phyloP scores from a whole-genome alignment of 2,797 vertebrate genomes.

The Mormyrops attenuatus region DNA sequence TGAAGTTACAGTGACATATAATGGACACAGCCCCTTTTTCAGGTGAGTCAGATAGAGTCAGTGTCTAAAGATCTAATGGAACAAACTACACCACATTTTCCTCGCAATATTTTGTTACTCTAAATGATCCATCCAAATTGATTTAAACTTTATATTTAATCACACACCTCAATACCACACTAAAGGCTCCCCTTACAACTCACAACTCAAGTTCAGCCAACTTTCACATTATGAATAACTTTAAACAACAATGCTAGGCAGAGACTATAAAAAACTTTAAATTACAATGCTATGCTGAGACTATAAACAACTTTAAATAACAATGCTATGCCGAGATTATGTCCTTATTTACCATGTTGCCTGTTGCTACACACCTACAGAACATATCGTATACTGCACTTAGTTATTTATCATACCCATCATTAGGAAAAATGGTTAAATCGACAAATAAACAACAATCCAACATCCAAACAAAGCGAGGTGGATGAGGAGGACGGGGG shows the following conservation, averaged over 20 bases:
- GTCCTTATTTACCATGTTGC: neutral
- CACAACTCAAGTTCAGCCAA: neutral
- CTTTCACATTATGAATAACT: neutral
- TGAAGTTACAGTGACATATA: neutral
- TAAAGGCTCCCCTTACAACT: neutral
- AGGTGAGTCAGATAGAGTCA: neutral
- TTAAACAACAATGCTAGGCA: neutral
- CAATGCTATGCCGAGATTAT: neutral
- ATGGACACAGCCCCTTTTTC: neutral
- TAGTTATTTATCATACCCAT: neutral
- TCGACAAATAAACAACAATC: neutral
- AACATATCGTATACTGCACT: neutral
- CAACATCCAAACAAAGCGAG: neutral
- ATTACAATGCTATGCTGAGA: neutral
- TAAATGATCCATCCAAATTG: neutral
- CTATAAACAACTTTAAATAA: neutral
- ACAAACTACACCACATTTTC: neutral
- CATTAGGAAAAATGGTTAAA: neutral
- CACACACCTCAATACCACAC: neutral
- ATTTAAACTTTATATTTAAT: neutral
- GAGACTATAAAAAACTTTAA: neutral
- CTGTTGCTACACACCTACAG: neutral
- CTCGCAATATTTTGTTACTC: neutral
- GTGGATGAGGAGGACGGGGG: neutral
- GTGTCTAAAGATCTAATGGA: neutral